Evolutionary conservation across 2,797 vertebrate species (phyloP).

Genomic region (Enteromius thamalakanensis): DNA sequence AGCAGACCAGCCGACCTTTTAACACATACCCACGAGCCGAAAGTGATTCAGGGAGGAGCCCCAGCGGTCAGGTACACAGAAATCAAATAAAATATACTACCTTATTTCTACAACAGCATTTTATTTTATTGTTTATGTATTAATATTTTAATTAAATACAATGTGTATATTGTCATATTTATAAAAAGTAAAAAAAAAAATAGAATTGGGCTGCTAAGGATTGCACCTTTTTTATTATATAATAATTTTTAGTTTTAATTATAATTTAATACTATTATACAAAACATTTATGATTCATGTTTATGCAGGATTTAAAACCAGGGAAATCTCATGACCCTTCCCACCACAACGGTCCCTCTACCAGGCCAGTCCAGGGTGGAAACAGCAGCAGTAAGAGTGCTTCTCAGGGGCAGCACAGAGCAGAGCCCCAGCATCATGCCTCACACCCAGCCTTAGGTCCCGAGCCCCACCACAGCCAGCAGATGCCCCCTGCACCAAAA

Average conservation of each 20-base stretch:
- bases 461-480: conserved; percentile 62
- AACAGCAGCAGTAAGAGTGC: conserved; percentile 65
- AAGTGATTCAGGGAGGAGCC: conserved; percentile 80
- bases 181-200: too few species aligned
- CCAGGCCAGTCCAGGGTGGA: conserved; percentile 51
- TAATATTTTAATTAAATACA: too few species aligned
- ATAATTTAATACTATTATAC: not conserved
- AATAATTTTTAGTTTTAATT: not conserved
- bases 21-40: conserved; percentile 91
- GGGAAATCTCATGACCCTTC: conserved; percentile 73
- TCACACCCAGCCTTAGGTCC: conserved; percentile 76
- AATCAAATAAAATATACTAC: not conserved
- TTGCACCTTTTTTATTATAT: not conserved
- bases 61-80: conserved; percentile 80
- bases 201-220: not conserved
- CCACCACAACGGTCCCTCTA: conserved; percentile 80
- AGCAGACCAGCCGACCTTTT: conserved; percentile 83
- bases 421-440: conserved; percentile 71
- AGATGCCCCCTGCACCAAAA: conserved; percentile 65
- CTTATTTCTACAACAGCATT: not conserved
- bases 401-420: conserved; percentile 61
- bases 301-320: conserved; percentile 66
- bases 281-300: not conserved
- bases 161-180: too few species aligned
- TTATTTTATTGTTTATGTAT: not conserved